Percentiles rank a stretch among this genome's conserved stretches.
phyloP scores from a whole-genome alignment of 2,888 invertebrate genomes.

The Heliconius ethilla region DNA sequence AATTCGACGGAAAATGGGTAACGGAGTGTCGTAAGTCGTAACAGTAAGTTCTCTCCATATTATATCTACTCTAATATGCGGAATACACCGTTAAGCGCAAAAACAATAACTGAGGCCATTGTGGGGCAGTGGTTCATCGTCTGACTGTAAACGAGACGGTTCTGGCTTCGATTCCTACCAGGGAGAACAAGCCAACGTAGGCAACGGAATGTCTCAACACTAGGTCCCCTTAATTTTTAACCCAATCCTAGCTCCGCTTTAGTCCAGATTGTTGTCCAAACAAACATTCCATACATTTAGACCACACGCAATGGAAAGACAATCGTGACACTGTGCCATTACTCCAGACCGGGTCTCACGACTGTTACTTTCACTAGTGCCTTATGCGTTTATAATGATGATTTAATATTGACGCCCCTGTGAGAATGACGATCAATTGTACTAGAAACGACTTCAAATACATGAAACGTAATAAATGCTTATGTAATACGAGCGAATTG shows the following conservation, averaged over 20 bases:
- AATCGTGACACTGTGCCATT: conserved; percentile 42
- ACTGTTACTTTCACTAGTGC: conserved; percentile 44
- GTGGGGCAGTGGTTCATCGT: no score
- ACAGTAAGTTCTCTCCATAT: no score
- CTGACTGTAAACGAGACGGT: no score
- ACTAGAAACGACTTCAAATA: conserved; percentile 12
- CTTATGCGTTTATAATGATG: conserved; percentile 43
- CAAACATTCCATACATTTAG: neutral
- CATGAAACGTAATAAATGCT: conserved; percentile 13
- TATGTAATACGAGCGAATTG: neutral
- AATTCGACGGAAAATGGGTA: no score
- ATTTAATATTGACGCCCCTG: conserved; percentile 39
- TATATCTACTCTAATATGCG: no score
- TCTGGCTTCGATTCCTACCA: no score
- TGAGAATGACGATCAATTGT: conserved; percentile 31
- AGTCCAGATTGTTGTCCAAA: no score
- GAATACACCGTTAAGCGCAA: no score
- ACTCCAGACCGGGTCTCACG: conserved; percentile 43
- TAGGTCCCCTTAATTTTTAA: neutral
- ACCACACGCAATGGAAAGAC: conserved; percentile 35
- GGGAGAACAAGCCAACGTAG: no score
- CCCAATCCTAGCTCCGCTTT: neutral
- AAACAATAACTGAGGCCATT: no score
- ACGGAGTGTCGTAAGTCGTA: no score
- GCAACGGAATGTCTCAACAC: no score